Percentiles rank a stretch among this genome's conserved stretches.
phyloP scores from a whole-genome alignment of 2,888 invertebrate genomes.

The Hipparchia semele region DNA sequence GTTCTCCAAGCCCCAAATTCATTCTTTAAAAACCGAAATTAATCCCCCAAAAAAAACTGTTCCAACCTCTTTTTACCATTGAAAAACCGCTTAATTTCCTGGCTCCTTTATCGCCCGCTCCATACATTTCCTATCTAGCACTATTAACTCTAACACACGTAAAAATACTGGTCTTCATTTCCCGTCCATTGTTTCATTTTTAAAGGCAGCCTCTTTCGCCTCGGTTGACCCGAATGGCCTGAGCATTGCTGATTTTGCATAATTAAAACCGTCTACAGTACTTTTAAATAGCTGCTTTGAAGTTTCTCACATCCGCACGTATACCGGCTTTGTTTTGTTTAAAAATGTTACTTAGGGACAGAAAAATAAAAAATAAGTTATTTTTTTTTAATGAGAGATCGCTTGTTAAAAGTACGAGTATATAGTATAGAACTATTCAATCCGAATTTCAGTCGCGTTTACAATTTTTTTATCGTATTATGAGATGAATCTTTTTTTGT shows the following conservation, averaged over 20 bases:
- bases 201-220: conserved; percentile 53
- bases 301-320: conserved; percentile 15
- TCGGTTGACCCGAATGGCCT: conserved; percentile 64
- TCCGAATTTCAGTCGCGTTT: background rate
- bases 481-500: too few species aligned
- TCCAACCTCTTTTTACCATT: background rate
- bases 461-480: too few species aligned
- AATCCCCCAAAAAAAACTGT: background rate
- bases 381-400: too few species aligned
- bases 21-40: background rate
- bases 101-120: conserved; percentile 23
- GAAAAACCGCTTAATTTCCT: conserved; percentile 27
- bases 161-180: conserved; percentile 55
- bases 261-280: conserved; percentile 67
- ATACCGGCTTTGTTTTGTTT: background rate
- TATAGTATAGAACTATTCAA: too few species aligned
- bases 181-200: conserved; percentile 68
- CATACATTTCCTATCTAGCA: conserved; percentile 26
- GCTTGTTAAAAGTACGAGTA: too few species aligned
- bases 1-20: background rate
- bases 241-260: conserved; percentile 68
- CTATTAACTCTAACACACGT: conserved; percentile 31
- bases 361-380: background rate
- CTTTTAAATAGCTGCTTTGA: conserved; percentile 49
- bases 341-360: background rate